Conservation (phyloP, 1,140 invertebrate genomes). For the Magallana ariakensis region DNA sequence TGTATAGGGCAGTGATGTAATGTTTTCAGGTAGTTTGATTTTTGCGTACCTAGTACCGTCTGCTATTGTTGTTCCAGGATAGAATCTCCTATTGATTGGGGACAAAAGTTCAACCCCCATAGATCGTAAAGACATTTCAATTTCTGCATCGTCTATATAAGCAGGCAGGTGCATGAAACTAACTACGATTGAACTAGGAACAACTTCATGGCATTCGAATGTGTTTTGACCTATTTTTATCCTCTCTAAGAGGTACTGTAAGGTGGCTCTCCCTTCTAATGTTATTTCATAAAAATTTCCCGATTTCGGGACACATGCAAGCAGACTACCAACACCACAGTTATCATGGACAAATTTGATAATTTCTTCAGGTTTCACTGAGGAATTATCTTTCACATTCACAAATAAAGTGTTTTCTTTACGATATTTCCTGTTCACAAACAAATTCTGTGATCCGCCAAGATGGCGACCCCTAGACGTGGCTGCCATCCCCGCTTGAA, state of each 20-base stretch:
- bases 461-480: neutral
- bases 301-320: neutral
- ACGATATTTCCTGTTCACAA: neutral
- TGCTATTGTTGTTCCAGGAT: neutral
- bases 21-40: neutral
- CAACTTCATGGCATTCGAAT: neutral
- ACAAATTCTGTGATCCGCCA: neutral
- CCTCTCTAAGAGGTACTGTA: neutral
- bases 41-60: neutral
- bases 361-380: neutral
- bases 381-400: neutral
- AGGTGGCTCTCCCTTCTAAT: neutral
- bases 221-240: neutral
- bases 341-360: neutral
- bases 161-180: neutral
- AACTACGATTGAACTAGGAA: neutral
- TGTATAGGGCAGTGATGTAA: neutral
- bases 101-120: neutral
- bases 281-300: neutral
- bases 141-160: neutral
- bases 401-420: neutral
- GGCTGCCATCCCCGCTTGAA: neutral
- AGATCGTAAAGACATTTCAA: neutral
- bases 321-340: neutral
- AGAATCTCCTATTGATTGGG: neutral